Base-by-base conservation (phyloP, 1,140 invertebrate species). In the Trichoplusia ni region DNA sequence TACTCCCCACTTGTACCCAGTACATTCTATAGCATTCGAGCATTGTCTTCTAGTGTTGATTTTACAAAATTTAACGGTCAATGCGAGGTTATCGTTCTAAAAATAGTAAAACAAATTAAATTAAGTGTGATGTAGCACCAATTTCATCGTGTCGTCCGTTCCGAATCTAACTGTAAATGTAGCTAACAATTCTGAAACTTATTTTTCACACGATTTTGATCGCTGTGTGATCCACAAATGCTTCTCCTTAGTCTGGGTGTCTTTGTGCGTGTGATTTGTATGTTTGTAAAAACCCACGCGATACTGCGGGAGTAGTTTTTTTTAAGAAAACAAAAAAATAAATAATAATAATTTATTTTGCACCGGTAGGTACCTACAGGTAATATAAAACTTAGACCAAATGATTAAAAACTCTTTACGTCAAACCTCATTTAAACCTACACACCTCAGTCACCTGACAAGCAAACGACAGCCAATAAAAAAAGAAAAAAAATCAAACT, bases 91-190 rank as follows among this genome's bases (percentile, higher is more conserved):
- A 46, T 23, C 42, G 42, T 18, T 33, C 19, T 60, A 47, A 60
- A 47, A 60, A 16, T n/a, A 60, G 42, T 60, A 49, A 60, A 60
- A n/a, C 58, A 37, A 60, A 60, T 60, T 35, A n/a, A 3, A 60
- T 60, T 60, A 14, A 29, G n/a, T 60, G 29, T 49, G 58, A 31
- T 9, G 8, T 14, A 18, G n/a, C 19, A 14, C 8, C 29, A 19
- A 56, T 42, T 56, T 40, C 1, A 13, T 29, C 21, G 37, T 56
- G 37, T 18, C 35, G 23, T 56, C 1, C 29, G 21, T 3, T 9
- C 2, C 23, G 21, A 56, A 21, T 37, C 21, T 56, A 56, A 56
- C 53, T 29, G 53, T 56, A n/a, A n/a, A n/a, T n/a, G n/a, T n/a
- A n/a, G n/a, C n/a, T n/a, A n/a, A n/a, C n/a, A n/a, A n/a, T n/a